Evolutionary conservation across 2,888 invertebrate species (phyloP).

Genomic region (Himalopsyche japonica): DNA sequence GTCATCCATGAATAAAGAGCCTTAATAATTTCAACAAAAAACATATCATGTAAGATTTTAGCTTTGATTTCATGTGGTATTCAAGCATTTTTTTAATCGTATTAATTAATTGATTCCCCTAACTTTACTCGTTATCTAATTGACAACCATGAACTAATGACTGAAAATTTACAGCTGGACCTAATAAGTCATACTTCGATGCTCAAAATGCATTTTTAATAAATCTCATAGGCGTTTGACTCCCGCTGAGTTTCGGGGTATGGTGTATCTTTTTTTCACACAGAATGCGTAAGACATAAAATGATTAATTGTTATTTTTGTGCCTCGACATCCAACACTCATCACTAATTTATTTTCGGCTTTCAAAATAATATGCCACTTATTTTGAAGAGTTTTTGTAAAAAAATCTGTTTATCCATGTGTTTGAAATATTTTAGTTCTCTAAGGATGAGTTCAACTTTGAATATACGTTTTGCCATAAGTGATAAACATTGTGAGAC

Average conservation of each 20-base stretch:
- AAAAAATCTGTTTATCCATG: not conserved
- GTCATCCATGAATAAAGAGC: no score
- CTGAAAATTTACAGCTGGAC: no score
- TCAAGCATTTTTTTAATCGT: no score
- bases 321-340: not conserved
- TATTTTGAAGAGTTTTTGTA: not conserved
- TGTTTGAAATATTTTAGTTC: not conserved
- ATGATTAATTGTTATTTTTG: not conserved
- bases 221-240: not conserved
- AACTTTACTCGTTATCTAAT: no score
- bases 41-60: no score
- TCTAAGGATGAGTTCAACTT: not conserved
- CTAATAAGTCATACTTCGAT: not conserved
- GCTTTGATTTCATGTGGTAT: no score
- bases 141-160: no score
- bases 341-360: not conserved
- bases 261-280: not conserved
- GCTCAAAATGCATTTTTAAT: not conserved
- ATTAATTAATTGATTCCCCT: no score
- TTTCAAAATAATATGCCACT: not conserved
- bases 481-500: no score
- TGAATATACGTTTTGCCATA: no score
- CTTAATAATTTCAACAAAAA: no score
- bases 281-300: not conserved
- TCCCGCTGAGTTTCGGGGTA: not conserved